phyloP scores from a whole-genome alignment of 1,140 invertebrate species.

The Halesus radiatus region DNA sequence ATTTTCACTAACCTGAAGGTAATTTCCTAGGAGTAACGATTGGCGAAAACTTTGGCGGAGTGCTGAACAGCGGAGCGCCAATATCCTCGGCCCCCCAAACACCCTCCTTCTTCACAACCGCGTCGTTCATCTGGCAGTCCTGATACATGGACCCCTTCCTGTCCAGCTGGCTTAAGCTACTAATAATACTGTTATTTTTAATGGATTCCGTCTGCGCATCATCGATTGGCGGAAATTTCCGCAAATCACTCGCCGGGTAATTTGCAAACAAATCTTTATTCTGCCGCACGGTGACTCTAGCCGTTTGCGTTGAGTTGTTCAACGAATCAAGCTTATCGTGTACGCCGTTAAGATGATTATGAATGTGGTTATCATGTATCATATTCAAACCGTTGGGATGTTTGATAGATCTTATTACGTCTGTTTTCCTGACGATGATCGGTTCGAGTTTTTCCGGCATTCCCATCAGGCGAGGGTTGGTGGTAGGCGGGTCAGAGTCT shows the following conservation, averaged over 20 bases:
- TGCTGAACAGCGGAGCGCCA: constrained; percentile 21
- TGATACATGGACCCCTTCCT: constrained; percentile 20
- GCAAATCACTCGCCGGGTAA: constrained; percentile 2
- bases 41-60: constrained; percentile 43
- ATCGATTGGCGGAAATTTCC: constrained; percentile 21
- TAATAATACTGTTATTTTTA: constrained; percentile 64
- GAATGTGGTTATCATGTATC: background rate
- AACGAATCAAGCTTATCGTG: constrained; percentile 23
- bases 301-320: background rate
- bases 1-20: constrained; percentile 55
- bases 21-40: constrained; percentile 59
- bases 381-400: background rate
- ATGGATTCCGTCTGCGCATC: constrained; percentile 35
- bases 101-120: constrained; percentile 38
- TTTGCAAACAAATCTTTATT: constrained; percentile 50
- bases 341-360: constrained; percentile 39
- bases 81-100: constrained; percentile 22
- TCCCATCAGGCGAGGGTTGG: background rate
- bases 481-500: constrained; percentile 36
- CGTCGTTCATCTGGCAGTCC: constrained; percentile 58
- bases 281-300: constrained; percentile 41
- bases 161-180: constrained; percentile 56
- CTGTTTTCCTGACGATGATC: constrained; percentile 63
- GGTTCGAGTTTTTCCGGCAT: constrained; percentile 65
- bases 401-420: background rate